Evolutionary conservation across 1,140 invertebrate species (phyloP), one percentile per base, ranked within the genome.

Genomic region (Samia ricini): DNA sequence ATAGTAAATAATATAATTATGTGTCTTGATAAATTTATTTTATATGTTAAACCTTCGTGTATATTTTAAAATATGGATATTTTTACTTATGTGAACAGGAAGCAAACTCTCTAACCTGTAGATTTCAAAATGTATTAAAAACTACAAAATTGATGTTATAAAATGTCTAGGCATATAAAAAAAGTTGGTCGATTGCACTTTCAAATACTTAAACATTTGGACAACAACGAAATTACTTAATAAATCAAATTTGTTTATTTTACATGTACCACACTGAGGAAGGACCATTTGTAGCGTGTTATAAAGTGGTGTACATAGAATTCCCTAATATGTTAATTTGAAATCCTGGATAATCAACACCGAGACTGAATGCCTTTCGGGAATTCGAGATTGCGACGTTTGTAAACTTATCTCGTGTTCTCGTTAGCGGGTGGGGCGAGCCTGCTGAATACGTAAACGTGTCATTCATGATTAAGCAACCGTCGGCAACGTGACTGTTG

Each of bases 401-500:
- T 81, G 83, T 82, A 85, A 83, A 85, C 79, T 86, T 85, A 86
- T 86, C 82, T 82, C 80, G 82, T 81, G 64, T 80, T 81, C 83
- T 88, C 79, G 85, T 88, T 89, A 89, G 82, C 77, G 72, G 74
- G 60, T 69, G 67, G 74, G 67, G 64, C 63, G 71, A 77, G 72
- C 74, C 78, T 74, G 61, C 72, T 81, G 86, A 89, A 89, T 89
- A 89, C 86, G 74, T 80, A 89, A 89, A 77, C 79, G 72, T 70
- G 76, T 80, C 77, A 85, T 84, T 84, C 81, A 83, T 81, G 83
- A 88, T 84, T 79, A 88, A 82, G 74, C 74, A 78, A 80, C 67
- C 68, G 70, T 66, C 67, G 61, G 57, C 60, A 55, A 82, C 79
- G 76, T 83, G 81, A 78, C 74, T 81, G 76, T 77, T 78, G 75